Percentiles rank a stretch among this genome's conserved stretches.
Evolutionary conservation across 2,888 invertebrate genomes (phyloP).

Genomic region (Catotricha subobsoleta): DNA sequence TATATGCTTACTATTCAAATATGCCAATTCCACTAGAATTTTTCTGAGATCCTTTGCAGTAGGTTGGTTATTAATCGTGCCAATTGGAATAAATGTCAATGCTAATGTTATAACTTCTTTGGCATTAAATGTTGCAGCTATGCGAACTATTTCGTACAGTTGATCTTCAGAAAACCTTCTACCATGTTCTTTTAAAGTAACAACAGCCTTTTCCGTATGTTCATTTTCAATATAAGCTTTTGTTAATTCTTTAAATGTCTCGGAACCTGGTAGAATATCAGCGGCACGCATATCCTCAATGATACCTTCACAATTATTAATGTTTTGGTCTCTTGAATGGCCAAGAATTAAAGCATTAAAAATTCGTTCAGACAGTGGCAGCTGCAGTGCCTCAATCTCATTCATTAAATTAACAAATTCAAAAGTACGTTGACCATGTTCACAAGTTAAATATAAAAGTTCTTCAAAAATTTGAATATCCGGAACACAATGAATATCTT

Average conservation of each 20-base stretch:
- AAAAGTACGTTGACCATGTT: conserved; percentile 37
- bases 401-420: conserved; percentile 36
- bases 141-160: conserved; percentile 17
- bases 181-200: too few relatives aligned
- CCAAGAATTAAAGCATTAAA: conserved; percentile 42
- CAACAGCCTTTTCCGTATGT: conserved; percentile 19
- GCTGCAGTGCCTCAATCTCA: conserved; percentile 37
- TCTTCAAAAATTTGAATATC: conserved; percentile 33
- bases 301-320: conserved; percentile 32
- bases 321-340: conserved; percentile 27
- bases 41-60: conserved; percentile 19
- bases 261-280: conserved; percentile 30
- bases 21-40: conserved; percentile 35
- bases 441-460: conserved; percentile 37
- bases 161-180: too few relatives aligned
- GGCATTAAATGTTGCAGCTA: conserved; percentile 6
- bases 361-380: conserved; percentile 36
- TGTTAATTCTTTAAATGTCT: conserved; percentile 34
- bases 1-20: conserved; percentile 28
- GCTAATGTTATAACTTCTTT: conserved; percentile 14
- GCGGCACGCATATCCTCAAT: conserved; percentile 39
- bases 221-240: conserved; percentile 34
- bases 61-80: conserved; percentile 17
- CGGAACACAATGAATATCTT: neutral
- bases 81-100: conserved; percentile 18